These are phyloP conservation scores for Dendrocopos noguchii DNA, from an alignment of 2,113 vertebrate species.

Conservation along the genomic window DNA sequence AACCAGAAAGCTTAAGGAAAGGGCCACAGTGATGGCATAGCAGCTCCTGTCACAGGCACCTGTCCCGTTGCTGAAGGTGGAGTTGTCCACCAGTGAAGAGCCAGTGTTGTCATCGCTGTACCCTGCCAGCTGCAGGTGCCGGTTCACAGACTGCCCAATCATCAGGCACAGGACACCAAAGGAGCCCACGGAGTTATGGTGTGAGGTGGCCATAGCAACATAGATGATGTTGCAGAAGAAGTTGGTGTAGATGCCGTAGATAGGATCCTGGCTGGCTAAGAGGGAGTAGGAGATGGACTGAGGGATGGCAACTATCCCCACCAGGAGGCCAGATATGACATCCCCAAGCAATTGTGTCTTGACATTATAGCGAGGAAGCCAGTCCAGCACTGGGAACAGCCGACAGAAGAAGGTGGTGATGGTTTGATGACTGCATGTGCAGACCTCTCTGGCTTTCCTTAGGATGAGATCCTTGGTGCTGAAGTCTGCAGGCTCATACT, in stretches of 20 bases:
- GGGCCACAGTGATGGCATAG: constrained; percentile 70
- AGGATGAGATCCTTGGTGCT: constrained; percentile 23
- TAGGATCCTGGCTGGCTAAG: constrained; percentile 68
- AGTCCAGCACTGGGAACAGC: constrained; percentile 56
- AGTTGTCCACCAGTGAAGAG: neutral
- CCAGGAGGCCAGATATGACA: constrained; percentile 65
- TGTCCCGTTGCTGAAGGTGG: neutral
- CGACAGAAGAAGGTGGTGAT: neutral
- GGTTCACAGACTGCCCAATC: constrained; percentile 67
- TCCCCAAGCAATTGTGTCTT: constrained; percentile 52
- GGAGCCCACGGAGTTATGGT: constrained; percentile 63
- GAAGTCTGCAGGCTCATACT: neutral
- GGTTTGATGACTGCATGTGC: neutral
- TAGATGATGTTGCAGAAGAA: constrained; percentile 74
- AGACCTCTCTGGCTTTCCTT: constrained; percentile 3
- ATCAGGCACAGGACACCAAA: constrained; percentile 69
- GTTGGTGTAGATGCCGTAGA: constrained; percentile 74
- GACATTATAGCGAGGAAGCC: constrained; percentile 55
- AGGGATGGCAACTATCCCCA: constrained; percentile 68
- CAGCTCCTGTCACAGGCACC: constrained; percentile 59
- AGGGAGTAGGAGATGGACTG: constrained; percentile 74
- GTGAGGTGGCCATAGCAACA: constrained; percentile 37
- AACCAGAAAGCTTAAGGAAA: constrained; percentile 66
- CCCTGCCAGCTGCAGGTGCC: constrained; percentile 65
- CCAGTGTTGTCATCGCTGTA: neutral